Percentiles rank a stretch among this genome's conserved stretches.
These are phyloP conservation scores for Azorinus chamasolen DNA, from an alignment of 2,888 invertebrate genomes.

Conservation along the genomic window DNA sequence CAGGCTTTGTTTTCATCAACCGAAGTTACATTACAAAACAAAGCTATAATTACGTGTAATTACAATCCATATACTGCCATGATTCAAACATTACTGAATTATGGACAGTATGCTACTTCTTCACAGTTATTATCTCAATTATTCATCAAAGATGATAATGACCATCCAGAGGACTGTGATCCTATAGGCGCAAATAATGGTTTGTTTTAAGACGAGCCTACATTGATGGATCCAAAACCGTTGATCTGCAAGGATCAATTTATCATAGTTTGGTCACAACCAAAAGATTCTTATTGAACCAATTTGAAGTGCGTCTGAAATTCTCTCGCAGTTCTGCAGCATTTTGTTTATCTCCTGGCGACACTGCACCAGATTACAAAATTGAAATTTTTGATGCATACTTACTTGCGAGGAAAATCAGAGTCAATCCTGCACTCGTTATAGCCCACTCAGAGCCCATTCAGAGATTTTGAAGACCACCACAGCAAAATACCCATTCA, in stretches of 20 bases:
- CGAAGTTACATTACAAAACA: too few relatives aligned
- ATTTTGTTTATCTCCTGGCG: too few relatives aligned
- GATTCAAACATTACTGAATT: constrained; percentile 30
- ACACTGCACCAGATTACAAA: too few relatives aligned
- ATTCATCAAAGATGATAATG: too few relatives aligned
- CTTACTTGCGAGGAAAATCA: constrained; percentile 44
- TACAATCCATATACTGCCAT: constrained; percentile 53
- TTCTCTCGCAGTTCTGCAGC: too few relatives aligned
- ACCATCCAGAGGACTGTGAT: too few relatives aligned
- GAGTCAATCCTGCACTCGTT: constrained; percentile 42
- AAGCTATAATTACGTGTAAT: constrained; percentile 41
- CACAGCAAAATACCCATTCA: constrained; percentile 54
- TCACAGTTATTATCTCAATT: too few relatives aligned
- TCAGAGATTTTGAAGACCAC: constrained; percentile 52
- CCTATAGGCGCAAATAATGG: constrained; percentile 32
- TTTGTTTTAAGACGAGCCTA: constrained; percentile 22
- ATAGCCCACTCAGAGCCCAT: constrained; percentile 45
- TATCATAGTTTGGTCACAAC: constrained; percentile 46
- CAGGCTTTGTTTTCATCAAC: constrained; percentile 50
- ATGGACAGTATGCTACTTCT: too few relatives aligned
- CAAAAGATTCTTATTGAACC: constrained; percentile 55
- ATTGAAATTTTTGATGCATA: constrained; percentile 50
- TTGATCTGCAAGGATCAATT: too few relatives aligned
- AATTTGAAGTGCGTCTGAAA: constrained; percentile 53
- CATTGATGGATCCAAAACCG: constrained; percentile 34